Percentiles rank a stretch among this genome's conserved stretches.
These are phyloP conservation scores for Gonioctena quinquepunctata DNA, from an alignment of 1,140 invertebrate genomes.

Conservation along the genomic window DNA sequence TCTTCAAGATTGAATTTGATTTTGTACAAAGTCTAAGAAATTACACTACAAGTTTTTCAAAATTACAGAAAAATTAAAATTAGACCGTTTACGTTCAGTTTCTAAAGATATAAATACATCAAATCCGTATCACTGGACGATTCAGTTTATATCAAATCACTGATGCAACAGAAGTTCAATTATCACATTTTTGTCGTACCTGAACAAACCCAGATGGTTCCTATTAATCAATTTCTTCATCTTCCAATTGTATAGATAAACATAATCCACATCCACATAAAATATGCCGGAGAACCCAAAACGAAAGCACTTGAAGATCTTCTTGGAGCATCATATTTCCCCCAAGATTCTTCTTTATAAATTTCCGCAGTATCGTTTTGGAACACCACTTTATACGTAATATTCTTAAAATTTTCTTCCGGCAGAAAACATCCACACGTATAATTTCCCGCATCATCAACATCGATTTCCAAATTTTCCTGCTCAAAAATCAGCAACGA, in stretches of 20 bases:
- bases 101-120: too few species aligned
- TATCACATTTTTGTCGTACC: too few species aligned
- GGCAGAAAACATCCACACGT: not conserved
- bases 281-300: not conserved
- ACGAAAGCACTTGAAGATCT: not conserved
- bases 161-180: too few species aligned
- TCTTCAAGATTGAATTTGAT: too few species aligned
- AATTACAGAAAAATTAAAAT: too few species aligned
- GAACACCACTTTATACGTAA: not conserved
- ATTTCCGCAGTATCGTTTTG: not conserved
- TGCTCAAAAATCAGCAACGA: not conserved
- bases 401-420: not conserved
- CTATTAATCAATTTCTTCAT: too few species aligned
- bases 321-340: not conserved
- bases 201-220: too few species aligned
- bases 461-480: not conserved
- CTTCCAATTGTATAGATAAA: not conserved
- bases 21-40: too few species aligned
- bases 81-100: too few species aligned
- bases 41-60: too few species aligned
- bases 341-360: not conserved
- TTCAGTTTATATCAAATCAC: too few species aligned
- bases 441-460: not conserved
- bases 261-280: not conserved
- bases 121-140: too few species aligned